Base-by-base conservation (phyloP, 2,797 vertebrate species). In the Bryconaethiops microstoma region DNA sequence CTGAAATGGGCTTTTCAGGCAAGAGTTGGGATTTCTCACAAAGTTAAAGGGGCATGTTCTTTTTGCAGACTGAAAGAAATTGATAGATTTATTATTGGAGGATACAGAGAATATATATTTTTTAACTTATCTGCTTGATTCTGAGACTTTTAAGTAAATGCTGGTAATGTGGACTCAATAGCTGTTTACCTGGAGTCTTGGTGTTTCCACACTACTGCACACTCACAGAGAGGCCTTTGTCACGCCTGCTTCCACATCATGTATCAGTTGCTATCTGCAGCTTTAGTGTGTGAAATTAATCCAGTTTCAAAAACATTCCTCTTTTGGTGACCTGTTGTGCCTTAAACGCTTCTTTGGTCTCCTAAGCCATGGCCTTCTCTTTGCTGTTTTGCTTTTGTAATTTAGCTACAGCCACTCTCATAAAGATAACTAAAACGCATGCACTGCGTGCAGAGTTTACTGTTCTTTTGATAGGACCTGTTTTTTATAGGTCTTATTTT, bases 401-500 rank as follows among this genome's bases (percentile, higher is more conserved):
- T 69, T 65, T 60, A 52, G 45, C 39, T 39, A 40, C 42, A 67
- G 77, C 64, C n/a, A 6, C 10, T 35, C 4, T 35, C 35, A 35
- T 4, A 35, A 35, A 35, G 39, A 21, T 68, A 48, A 25, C 60
- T 19, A 12, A 73, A 60, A 52, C 17, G 21, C 19, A 14, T 42
- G 40, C 76, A 59, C 78, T 21, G 29, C 76, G 42, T 48, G 45
- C 69, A 35, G 7, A 67, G 17, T 64, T 25, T 71, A 72, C 80
- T 76, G 39, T 77, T 82, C 54, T 71, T 64, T 63, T 79, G 57
- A 73, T 72, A 64, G 74, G 65, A 60, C 74, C 60, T 35, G 3
- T 35, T 35, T 35, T 35, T 35, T 35, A 35, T 35, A 35, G 2
- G 72, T 40, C 80, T 52, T 60, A 68, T 76, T 83, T 79, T 79